Evolutionary conservation across 2,797 vertebrate species (phyloP), one percentile per base, ranked within the genome.

Genomic region (Tapera naevia): DNA sequence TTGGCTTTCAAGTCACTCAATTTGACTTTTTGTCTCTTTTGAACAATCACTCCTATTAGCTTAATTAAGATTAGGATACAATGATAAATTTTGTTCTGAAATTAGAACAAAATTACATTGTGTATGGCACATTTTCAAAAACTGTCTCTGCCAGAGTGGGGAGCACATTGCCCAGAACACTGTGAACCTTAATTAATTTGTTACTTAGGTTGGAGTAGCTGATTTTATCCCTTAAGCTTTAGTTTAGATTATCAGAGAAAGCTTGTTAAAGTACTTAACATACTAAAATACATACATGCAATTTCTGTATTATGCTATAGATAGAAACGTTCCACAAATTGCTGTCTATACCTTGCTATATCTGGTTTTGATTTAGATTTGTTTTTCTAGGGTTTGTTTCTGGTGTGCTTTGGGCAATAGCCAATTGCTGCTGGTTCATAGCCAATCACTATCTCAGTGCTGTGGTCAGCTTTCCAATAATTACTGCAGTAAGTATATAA

Each of bases 381-480:
- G 9, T 53, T 97, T 67, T 95, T 96, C 81, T 94, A 98, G 98
- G 98, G 12, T 98, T 98, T 96, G 71, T 97, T 79, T 98, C 98
- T n/a, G 99, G 99, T 45, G 32, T 98, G 53, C 98, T 99, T 93
- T 99, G 99, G 99, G 96, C 98, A 4, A 75, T 98, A 50, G 98
- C 97, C 18, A 98, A 97, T 60, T 99, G 98, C 97, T 98, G 98
- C 95, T 99, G 99, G 98, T 98, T 99, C 95, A 70, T 99, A 74
- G 99, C 98, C 57, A 99, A 98, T 96, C 97, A 97, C 86, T 98
- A 98, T 95, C 98, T 99, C 79, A 98, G 98, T 69, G 96, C 98
- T 7, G 98, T 98, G 22, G 85, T 99, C 96, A 99, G 98, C 73
- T 99, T 98, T 91, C 99, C 99, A 13, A 98, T 99, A 58, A 98